These are phyloP conservation scores for Phoronis australis DNA, from an alignment of 2,888 invertebrate genomes.

Conservation along the genomic window DNA sequence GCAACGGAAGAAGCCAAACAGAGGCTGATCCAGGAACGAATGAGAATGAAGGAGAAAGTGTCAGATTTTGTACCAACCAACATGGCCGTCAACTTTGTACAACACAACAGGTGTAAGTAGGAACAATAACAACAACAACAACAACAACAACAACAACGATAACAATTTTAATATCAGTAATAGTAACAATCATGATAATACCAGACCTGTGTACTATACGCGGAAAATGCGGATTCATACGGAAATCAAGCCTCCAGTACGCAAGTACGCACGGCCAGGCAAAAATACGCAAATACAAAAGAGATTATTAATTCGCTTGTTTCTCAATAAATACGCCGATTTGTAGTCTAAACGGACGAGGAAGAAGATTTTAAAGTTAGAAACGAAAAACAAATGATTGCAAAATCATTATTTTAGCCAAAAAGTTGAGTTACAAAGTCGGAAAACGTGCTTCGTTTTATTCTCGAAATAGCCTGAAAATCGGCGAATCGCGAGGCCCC, in stretches of 20 bases:
- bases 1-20: slow-evolving; percentile 98
- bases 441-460: no score
- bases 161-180: neutral
- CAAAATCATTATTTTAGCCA: no score
- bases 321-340: no score
- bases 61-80: slow-evolving; percentile 91
- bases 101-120: slow-evolving; percentile 87
- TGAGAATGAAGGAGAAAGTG: slow-evolving; percentile 87
- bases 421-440: no score
- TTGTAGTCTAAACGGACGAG: no score
- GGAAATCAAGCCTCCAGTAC: neutral
- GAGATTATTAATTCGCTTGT: no score
- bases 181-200: neutral
- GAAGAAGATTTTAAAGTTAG: no score
- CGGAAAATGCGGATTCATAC: neutral
- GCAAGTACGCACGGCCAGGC: no score
- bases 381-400: no score
- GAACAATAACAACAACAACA: neutral
- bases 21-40: slow-evolving; percentile 79
- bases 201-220: neutral
- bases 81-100: slow-evolving; percentile 97
- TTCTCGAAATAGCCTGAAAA: no score
- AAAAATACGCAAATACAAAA: no score
- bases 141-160: neutral
- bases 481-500: no score